Evolutionary conservation across 1,140 invertebrate genomes (phyloP).

Genomic region (Pseudomyrmex pallidus): DNA sequence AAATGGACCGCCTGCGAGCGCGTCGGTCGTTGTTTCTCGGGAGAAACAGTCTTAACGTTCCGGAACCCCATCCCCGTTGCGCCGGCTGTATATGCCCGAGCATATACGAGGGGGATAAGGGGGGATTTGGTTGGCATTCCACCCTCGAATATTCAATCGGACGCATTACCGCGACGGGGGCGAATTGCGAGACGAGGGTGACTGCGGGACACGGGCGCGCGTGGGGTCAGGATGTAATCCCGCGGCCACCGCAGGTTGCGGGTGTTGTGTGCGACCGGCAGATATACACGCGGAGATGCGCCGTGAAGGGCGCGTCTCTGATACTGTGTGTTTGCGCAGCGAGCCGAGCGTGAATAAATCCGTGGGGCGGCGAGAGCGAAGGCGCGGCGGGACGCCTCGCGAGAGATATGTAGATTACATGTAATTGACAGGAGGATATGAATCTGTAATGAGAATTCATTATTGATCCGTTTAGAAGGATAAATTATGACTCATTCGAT

Average conservation of each 20-base stretch:
- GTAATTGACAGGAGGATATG: constrained; percentile 58
- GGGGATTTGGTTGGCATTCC: constrained; percentile 22
- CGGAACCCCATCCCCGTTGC: constrained; percentile 50
- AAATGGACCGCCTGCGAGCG: constrained; percentile 57
- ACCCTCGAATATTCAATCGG: constrained; percentile 74
- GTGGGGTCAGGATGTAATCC: constrained; percentile 68
- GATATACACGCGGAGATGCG: constrained; percentile 61
- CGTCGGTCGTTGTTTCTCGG: constrained; percentile 60
- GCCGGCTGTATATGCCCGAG: constrained; percentile 26
- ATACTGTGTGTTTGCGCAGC: constrained; percentile 49
- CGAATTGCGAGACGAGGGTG: background rate
- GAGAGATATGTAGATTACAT: constrained; percentile 49
- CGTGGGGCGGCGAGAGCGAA: constrained; percentile 40
- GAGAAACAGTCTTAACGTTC: constrained; percentile 56
- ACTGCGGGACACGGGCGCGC: constrained; percentile 10
- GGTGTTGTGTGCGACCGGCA: constrained; percentile 54
- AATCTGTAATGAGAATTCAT: constrained; percentile 51
- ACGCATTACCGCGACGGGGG: constrained; percentile 65
- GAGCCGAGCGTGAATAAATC: constrained; percentile 54
- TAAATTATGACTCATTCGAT: constrained; percentile 40
- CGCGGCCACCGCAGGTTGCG: constrained; percentile 65
- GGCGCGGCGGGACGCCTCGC: constrained; percentile 25
- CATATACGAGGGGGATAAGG: background rate
- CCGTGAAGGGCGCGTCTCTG: constrained; percentile 37
- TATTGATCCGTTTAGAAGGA: constrained; percentile 18